Percentiles rank a stretch among this genome's conserved stretches.
These are phyloP conservation scores for Nomada lathburiana DNA, from an alignment of 2,888 invertebrate species.

Conservation along the genomic window DNA sequence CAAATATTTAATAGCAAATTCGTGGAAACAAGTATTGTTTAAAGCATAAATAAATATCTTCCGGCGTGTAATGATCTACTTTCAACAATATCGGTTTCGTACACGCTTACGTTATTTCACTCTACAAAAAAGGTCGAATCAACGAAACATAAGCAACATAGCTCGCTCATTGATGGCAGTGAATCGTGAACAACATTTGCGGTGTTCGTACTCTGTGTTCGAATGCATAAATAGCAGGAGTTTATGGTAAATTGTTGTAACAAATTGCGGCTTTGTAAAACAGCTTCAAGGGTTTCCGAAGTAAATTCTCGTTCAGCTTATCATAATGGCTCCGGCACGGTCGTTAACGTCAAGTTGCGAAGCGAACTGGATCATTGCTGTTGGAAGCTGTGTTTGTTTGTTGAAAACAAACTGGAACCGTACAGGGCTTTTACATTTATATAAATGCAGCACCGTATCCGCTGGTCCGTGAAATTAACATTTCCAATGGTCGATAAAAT, in stretches of 20 bases:
- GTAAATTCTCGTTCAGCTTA: conserved; percentile 38
- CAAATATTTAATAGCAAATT: too few relatives aligned
- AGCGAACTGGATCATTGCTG: conserved; percentile 14
- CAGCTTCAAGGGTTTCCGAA: conserved; percentile 37
- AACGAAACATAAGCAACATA: background rate
- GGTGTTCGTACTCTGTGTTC: background rate
- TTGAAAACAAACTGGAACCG: conserved; percentile 17
- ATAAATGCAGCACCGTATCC: conserved; percentile 20
- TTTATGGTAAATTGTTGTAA: conserved; percentile 43
- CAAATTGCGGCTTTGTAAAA: conserved; percentile 50
- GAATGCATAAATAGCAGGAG: background rate
- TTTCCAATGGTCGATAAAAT: background rate
- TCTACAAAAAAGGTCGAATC: background rate
- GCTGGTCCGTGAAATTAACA: conserved; percentile 30
- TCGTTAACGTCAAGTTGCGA: background rate
- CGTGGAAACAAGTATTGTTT: background rate
- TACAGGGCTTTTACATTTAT: conserved; percentile 14
- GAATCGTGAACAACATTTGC: conserved; percentile 7
- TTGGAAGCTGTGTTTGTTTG: conserved; percentile 13
- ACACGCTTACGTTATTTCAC: background rate
- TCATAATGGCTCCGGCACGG: conserved; percentile 11
- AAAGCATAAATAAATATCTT: background rate
- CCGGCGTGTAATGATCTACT: background rate
- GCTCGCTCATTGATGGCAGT: conserved; percentile 3
- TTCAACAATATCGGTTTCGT: background rate